Percentiles rank a stretch among this genome's conserved stretches.
Conservation (phyloP, 2,888 invertebrate species). For the Orchestes rusci region DNA sequence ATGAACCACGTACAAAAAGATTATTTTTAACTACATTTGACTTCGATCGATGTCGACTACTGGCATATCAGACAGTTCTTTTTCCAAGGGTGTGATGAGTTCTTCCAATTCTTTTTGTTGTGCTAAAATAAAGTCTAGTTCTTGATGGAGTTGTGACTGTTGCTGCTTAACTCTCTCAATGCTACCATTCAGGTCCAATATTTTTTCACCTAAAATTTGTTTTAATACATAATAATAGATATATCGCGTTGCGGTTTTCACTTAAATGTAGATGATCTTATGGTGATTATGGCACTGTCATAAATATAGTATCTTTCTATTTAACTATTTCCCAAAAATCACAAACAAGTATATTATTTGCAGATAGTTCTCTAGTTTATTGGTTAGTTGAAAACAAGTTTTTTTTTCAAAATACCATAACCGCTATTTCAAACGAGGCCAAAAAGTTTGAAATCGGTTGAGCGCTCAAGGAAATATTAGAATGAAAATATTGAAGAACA, state of each 20-base stretch:
- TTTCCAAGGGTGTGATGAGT: constrained; percentile 77
- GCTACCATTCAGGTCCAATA: constrained; percentile 75
- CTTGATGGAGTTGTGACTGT: constrained; percentile 84
- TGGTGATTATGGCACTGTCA: not conserved
- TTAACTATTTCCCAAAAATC: not conserved
- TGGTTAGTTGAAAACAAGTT: too few species aligned
- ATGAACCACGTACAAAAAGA: constrained; percentile 4
- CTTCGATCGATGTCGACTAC: constrained; percentile 83
- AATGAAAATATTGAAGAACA: too few species aligned
- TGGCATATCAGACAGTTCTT: constrained; percentile 60
- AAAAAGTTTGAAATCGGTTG: too few species aligned
- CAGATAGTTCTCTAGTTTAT: too few species aligned
- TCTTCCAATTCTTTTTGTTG: constrained; percentile 92
- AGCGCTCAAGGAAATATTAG: too few species aligned
- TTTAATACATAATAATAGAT: not conserved
- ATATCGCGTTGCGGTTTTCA: too few species aligned
- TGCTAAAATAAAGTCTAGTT: constrained; percentile 85
- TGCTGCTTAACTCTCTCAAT: constrained; percentile 85
- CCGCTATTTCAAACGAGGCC: too few species aligned
- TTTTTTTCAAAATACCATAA: too few species aligned
- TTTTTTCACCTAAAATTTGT: constrained; percentile 69
- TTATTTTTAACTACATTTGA: constrained; percentile 58
- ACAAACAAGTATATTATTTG: too few species aligned
- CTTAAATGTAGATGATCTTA: not conserved
- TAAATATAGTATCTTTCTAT: not conserved